These are phyloP conservation scores for Hecatera dysodea DNA, from an alignment of 2,888 invertebrate genomes.

Conservation along the genomic window DNA sequence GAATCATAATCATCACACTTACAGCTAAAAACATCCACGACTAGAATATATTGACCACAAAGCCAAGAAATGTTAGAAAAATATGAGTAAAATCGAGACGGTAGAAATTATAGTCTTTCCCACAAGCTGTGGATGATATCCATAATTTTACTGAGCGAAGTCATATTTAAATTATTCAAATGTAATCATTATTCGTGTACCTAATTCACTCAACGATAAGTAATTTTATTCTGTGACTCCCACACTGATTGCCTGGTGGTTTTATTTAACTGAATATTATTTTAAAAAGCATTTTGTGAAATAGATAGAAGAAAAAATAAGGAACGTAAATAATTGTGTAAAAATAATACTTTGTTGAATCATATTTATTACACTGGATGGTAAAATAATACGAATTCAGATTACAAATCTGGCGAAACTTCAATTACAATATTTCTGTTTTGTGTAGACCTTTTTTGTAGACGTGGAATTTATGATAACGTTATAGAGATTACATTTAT, in stretches of 20 bases:
- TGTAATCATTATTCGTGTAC: conserved; percentile 5
- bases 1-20: not conserved
- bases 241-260: conserved; percentile 7
- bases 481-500: not conserved
- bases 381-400: conserved; percentile 4
- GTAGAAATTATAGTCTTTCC: not conserved
- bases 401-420: not conserved
- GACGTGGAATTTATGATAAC: not conserved
- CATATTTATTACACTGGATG: not conserved
- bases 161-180: conserved; percentile 15
- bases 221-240: conserved; percentile 9
- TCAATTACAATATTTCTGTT: not conserved
- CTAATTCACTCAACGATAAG: not conserved
- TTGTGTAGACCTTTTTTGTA: not conserved
- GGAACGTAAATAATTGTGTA: not conserved
- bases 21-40: not conserved
- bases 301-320: not conserved
- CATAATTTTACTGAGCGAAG: not conserved
- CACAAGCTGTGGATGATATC: not conserved
- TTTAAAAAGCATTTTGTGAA: not conserved
- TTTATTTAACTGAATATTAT: not conserved
- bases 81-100: not conserved
- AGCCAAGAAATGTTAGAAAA: not conserved
- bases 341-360: not conserved
- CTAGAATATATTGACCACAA: not conserved